Base-by-base conservation (phyloP, 1,140 invertebrate genomes). In the Drosophila parvula region DNA sequence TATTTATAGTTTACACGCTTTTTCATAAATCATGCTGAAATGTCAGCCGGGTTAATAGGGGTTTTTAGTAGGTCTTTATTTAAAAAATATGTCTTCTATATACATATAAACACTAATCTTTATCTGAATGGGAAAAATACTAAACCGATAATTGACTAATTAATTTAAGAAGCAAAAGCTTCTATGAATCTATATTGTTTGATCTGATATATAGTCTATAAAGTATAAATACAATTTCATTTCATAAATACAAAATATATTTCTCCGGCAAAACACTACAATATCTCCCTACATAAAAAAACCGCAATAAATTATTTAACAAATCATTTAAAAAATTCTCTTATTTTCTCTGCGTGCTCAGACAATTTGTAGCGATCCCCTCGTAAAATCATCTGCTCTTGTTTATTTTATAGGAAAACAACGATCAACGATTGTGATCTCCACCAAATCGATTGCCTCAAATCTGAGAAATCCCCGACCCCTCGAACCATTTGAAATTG, bases 401-500 rank as follows among this genome's bases (percentile, higher is more conserved):
- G 41, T 70, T 47, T 71, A 69, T 71, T 71, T 44, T n/a, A 68
- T 32, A n/a, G 38, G 43, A 10, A 69, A 48, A 38, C 50, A 70
- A n/a, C n/a, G n/a, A n/a, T 58, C 41, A 41, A 22, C 36, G 32
- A 56, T 70, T 71, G 16, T n/a, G 44, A 73, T 73, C 69, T 28
- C 44, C n/a, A 43, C 65, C 30, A 59, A 73, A 73, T 71, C 50
- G 51, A 71, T 71, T 69, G 68, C 34, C 32, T 40, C 65, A 70
- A 71, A 71, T 68, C 44, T 50, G 18, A 44, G 34, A 48, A 50
- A 36, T 34, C 27, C 48, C 68, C 41, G 1, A n/a, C 56, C 38
- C 11, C 56, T 22, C 7, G 4, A 22, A 1, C 50, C 28, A 56
- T 70, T 48, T 51, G 68, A 59, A 71, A 50, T 38, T 36, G 22